Evolutionary conservation across 1,140 invertebrate species (phyloP), one percentile per base, ranked within the genome.

Genomic region (Ephestia elutella): DNA sequence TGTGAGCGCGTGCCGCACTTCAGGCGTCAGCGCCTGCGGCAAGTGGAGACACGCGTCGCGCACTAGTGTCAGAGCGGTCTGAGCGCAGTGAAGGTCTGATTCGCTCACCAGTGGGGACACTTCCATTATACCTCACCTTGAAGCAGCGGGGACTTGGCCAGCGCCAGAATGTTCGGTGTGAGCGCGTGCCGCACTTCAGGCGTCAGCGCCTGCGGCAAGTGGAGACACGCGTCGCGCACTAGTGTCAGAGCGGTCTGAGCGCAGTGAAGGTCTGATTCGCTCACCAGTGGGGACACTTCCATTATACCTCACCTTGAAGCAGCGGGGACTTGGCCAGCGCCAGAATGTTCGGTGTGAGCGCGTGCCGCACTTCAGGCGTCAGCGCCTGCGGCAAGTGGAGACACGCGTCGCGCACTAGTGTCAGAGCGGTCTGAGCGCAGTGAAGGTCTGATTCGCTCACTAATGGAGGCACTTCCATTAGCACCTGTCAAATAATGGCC

Each of bases 371-470:
- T 17, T 94, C 91, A 38, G 90, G 90, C 5, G 92, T 92, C 15
- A 96, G 83, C 11, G 94, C 92, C 58, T 89, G 81, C n/a, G 93
- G 92, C 79, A 94, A 92, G 54, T 92, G 80, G 67, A n/a, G n/a
- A n/a, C 94, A 93, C 50, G 96, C 93, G n/a, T 93, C 93, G 35
- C 93, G 95, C 21, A 96, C 89, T 38, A 96, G 87, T 21, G 92
- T 92, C 49, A 97, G 90, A 35, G 94, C 95, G 69, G 97, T 92
- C 88, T 99, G 97, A 38, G 98, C 97, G 71, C 99, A 97, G 88
- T 99, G 97, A 30, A 99, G 89, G 90, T 99, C 98, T 51, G 95
- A 92, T 82, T 99, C 98, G 72, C 93, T 96, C 55, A 99, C 92
- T 18, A 99, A 89, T 38, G 96, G 93, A 38, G 97, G 96, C 68